Evolutionary conservation across 92 coral and sea anemone species (phyloP).

Genomic region (Porites evermanni): DNA sequence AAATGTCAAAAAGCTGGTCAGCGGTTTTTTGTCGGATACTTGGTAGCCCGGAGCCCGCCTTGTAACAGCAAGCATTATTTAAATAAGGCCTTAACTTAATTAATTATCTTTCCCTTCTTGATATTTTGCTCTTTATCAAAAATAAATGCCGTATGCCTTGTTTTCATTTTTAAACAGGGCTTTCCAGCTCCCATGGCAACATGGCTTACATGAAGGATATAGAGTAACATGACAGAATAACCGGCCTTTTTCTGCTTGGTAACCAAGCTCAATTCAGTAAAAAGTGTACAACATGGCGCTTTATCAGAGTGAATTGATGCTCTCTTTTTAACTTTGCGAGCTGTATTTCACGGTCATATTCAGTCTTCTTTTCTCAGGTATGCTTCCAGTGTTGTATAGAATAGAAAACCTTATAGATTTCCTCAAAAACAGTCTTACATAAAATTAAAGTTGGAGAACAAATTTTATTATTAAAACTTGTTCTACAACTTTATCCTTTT

Average conservation of each 20-base stretch:
- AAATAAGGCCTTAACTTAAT: too few species aligned
- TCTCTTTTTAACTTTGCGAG: neutral
- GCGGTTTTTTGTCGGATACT: constrained; percentile 16
- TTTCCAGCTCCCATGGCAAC: too few species aligned
- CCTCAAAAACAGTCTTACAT: neutral
- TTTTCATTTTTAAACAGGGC: too few species aligned
- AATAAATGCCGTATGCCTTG: too few species aligned
- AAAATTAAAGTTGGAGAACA: neutral
- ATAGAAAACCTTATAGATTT: neutral
- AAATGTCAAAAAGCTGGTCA: constrained; percentile 31
- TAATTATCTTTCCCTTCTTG: too few species aligned
- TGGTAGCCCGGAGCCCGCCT: constrained; percentile 3
- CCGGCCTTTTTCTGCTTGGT: constrained; percentile 1
- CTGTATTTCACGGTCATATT: constrained; percentile 19
- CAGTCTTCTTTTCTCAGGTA: constrained; percentile 36
- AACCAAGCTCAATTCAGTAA: neutral
- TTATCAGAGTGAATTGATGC: too few species aligned
- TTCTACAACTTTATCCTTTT: too few species aligned
- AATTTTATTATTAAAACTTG: too few species aligned
- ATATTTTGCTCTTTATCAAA: too few species aligned
- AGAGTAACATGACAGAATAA: too few species aligned
- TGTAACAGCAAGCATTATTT: too few species aligned
- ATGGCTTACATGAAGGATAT: too few species aligned
- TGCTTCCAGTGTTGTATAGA: neutral
- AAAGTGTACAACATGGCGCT: neutral